Evolutionary conservation across 1,140 invertebrate species (phyloP).

Genomic region (Condylostylus longicornis): DNA sequence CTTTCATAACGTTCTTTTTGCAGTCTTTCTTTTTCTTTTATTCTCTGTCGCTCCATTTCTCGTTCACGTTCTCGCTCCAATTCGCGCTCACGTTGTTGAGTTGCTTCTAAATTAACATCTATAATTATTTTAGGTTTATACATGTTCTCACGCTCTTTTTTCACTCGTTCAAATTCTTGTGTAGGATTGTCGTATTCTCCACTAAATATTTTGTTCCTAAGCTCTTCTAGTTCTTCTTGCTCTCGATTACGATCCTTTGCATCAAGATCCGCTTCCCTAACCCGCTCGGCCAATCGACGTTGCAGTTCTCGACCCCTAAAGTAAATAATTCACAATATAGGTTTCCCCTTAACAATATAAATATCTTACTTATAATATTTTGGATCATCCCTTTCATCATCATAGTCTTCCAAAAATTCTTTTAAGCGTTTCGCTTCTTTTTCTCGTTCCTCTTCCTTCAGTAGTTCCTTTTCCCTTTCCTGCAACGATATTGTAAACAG

Average conservation of each 20-base stretch:
- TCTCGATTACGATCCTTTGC: conserved; percentile 77
- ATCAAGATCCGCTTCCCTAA: conserved; percentile 84
- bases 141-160: conserved; percentile 63
- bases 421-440: conserved; percentile 85
- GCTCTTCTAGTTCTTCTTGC: conserved; percentile 80
- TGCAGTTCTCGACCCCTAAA: conserved; percentile 71
- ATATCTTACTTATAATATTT: conserved; percentile 81
- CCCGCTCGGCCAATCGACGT: conserved; percentile 72
- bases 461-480: conserved; percentile 68
- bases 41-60: conserved; percentile 32
- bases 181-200: conserved; percentile 56
- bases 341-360: not conserved
- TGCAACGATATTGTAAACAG: conserved; percentile 3
- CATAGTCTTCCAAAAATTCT: conserved; percentile 97
- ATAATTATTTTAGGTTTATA: conserved; percentile 68
- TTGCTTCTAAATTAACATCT: conserved; percentile 42
- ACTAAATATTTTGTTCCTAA: conserved; percentile 67
- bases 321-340: not conserved
- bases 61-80: conserved; percentile 36
- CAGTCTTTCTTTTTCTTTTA: conserved; percentile 16
- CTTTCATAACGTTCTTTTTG: conserved; percentile 34
- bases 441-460: conserved; percentile 69
- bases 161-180: conserved; percentile 61
- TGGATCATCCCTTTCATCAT: conserved; percentile 90
- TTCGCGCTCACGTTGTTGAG: conserved; percentile 38